Evolutionary conservation across 2,113 vertebrate genomes (phyloP).

Genomic region (Chlamydotis undulata): DNA sequence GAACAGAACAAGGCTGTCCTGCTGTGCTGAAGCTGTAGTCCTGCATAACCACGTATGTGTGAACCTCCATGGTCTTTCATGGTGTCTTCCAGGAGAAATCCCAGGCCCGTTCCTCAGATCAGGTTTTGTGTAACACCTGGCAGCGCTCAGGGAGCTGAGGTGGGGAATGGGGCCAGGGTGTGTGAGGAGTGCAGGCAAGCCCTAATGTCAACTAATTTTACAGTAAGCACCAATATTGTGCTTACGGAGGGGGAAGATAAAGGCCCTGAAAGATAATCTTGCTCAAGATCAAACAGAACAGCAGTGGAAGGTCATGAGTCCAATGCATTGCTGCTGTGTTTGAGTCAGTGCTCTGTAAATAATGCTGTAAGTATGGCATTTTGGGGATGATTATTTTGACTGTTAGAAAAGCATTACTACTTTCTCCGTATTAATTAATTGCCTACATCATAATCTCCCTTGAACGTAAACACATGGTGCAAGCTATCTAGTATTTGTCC

Average conservation of each 20-base stretch:
- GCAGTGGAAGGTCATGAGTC: background rate
- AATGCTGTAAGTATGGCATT: background rate
- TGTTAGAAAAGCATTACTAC: background rate
- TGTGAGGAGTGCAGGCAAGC: background rate
- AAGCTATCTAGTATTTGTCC: conserved; percentile 4
- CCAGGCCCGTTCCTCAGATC: background rate
- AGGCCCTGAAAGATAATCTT: background rate
- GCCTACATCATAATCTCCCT: background rate
- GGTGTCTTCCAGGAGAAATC: background rate
- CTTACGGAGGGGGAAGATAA: background rate
- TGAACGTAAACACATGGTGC: background rate
- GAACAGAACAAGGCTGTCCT: background rate
- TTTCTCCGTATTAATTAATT: background rate
- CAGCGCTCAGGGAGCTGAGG: background rate
- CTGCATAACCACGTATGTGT: accelerated
- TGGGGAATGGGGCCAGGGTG: background rate
- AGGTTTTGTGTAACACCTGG: background rate
- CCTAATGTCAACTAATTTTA: background rate
- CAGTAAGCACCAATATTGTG: background rate
- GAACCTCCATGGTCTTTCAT: background rate
- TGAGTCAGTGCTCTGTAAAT: background rate
- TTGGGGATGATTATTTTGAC: background rate
- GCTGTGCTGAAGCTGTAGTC: background rate
- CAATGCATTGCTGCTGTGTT: background rate
- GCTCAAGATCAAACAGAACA: background rate